phyloP scores from a whole-genome alignment of 2,888 invertebrate species.

The Heliconius aoede region DNA sequence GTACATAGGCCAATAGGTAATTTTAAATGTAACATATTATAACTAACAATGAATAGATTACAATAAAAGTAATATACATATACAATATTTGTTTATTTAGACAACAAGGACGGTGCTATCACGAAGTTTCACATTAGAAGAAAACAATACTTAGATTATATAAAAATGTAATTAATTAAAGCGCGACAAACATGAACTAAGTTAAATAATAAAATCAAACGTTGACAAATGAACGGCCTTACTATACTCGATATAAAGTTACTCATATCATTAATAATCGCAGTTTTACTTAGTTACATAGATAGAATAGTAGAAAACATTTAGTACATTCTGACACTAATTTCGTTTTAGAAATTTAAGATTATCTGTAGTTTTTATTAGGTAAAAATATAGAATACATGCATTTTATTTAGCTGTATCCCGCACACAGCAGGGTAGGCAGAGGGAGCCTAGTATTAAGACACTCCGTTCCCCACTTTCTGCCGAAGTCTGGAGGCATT shows the following conservation, averaged over 20 bases:
- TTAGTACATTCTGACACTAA: not conserved
- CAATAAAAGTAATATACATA: constrained; percentile 4
- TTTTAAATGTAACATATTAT: too few species aligned
- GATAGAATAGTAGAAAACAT: too few species aligned
- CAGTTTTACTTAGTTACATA: too few species aligned
- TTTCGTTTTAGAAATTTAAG: not conserved
- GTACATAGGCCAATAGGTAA: too few species aligned
- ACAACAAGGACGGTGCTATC: constrained; percentile 51
- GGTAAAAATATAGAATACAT: too few species aligned
- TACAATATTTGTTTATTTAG: constrained; percentile 42
- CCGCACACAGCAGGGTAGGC: too few species aligned
- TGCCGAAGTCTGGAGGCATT: too few species aligned
- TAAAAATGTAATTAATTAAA: not conserved
- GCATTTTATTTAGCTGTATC: too few species aligned
- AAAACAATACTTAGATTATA: not conserved
- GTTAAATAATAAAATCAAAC: not conserved
- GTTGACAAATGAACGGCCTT: not conserved
- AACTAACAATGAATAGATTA: not conserved
- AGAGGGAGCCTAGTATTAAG: too few species aligned
- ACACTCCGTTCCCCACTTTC: too few species aligned
- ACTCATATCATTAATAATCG: not conserved
- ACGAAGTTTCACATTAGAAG: constrained; percentile 43
- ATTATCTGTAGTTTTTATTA: too few species aligned
- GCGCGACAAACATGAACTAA: not conserved
- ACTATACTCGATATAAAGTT: not conserved